phyloP scores from a whole-genome alignment of 1,140 invertebrate species.

The Spodoptera litura region DNA sequence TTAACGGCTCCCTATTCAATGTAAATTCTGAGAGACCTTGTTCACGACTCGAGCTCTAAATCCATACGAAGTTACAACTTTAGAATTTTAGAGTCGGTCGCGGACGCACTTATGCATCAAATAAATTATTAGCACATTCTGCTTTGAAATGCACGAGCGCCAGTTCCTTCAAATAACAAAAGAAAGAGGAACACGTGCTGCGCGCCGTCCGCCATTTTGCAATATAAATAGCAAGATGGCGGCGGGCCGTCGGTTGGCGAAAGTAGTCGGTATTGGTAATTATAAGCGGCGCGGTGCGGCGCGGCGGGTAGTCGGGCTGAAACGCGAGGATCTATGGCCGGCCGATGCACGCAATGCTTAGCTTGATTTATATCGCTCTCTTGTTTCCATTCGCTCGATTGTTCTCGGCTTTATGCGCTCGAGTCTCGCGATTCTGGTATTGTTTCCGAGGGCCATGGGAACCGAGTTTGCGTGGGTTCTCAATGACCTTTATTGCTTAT shows the following conservation, averaged over 20 bases:
- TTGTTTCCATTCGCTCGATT: conserved; percentile 81
- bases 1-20: conserved; percentile 80
- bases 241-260: conserved; percentile 80
- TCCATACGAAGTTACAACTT: conserved; percentile 49
- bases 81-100: conserved; percentile 22
- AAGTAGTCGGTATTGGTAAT: conserved; percentile 84
- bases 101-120: conserved; percentile 33
- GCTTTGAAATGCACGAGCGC: conserved; percentile 49
- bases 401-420: conserved; percentile 79
- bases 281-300: conserved; percentile 72
- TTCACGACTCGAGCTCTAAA: conserved; percentile 59
- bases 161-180: conserved; percentile 71
- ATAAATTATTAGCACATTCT: conserved; percentile 53
- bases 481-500: conserved; percentile 71
- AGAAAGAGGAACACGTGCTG: conserved; percentile 78
- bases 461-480: conserved; percentile 65
- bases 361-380: conserved; percentile 84
- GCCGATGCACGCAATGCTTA: conserved; percentile 80
- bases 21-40: conserved; percentile 78
- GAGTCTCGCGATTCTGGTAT: conserved; percentile 76
- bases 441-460: conserved; percentile 81
- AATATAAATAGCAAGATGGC: conserved; percentile 85
- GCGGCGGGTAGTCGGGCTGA: conserved; percentile 73
- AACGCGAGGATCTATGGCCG: conserved; percentile 82
- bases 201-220: conserved; percentile 80